Conservation (phyloP, 2,113 vertebrate species). For the Xiphophorus hellerii region DNA sequence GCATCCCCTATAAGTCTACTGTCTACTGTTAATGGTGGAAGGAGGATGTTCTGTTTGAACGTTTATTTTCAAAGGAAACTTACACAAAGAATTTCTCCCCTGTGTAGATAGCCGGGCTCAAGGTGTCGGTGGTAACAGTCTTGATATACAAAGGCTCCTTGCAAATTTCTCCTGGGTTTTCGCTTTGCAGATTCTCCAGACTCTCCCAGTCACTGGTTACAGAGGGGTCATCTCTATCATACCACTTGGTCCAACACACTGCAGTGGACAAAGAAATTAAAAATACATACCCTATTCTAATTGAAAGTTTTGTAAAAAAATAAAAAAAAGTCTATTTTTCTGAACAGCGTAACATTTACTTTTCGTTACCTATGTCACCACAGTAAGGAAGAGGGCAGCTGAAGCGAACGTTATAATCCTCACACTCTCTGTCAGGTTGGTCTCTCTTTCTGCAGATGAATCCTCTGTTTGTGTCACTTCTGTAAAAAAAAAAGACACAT, state of each 20-base stretch:
- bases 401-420: slow-evolving; percentile 60
- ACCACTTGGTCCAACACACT: slow-evolving; percentile 65
- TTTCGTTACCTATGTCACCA: background rate
- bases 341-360: background rate
- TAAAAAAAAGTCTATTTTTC: slow-evolving; percentile 2
- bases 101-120: slow-evolving; percentile 28
- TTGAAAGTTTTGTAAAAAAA: background rate
- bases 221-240: slow-evolving; percentile 29
- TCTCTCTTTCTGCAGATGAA: slow-evolving; percentile 48
- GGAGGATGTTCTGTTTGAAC: too few relatives aligned
- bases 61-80: slow-evolving; percentile 8
- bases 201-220: slow-evolving; percentile 46
- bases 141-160: slow-evolving; percentile 19
- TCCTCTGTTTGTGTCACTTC: slow-evolving; percentile 23
- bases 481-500: slow-evolving; percentile 13
- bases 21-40: background rate
- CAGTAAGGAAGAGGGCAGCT: slow-evolving; percentile 48
- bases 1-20: too few relatives aligned
- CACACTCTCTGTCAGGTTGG: slow-evolving; percentile 23
- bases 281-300: background rate
- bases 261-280: background rate
- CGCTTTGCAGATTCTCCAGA: background rate
- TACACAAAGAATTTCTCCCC: slow-evolving; percentile 19
- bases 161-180: slow-evolving; percentile 39
- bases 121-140: slow-evolving; percentile 21